A percentile compares a stretch with the other conserved stretches of the same genome.
These are phyloP conservation scores for Astur gentilis DNA, from an alignment of 2,113 vertebrate genomes.

Conservation along the genomic window DNA sequence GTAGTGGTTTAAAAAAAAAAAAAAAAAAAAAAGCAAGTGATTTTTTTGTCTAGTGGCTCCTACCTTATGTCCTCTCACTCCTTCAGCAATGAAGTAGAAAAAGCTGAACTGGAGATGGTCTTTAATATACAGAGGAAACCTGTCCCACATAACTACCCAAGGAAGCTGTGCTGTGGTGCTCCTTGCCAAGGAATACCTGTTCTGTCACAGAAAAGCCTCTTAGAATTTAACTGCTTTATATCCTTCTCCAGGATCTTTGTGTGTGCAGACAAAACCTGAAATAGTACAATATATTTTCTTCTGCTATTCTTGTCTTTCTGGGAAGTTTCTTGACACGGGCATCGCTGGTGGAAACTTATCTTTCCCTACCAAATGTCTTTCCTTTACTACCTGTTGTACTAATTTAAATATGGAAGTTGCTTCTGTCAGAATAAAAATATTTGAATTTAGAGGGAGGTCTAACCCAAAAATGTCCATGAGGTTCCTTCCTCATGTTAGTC, in stretches of 20 bases:
- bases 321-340: neutral
- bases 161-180: neutral
- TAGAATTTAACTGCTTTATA: neutral
- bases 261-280: neutral
- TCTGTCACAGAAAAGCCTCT: neutral
- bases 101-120: neutral
- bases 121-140: neutral
- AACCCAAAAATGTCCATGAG: accelerated
- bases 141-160: neutral
- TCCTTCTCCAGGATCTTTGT: neutral
- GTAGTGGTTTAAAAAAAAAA: neutral
- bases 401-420: neutral
- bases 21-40: neutral
- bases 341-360: neutral
- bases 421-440: neutral
- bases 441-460: neutral
- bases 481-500: neutral
- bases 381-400: neutral
- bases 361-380: neutral
- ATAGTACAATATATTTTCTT: neutral
- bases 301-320: neutral
- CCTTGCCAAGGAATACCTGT: neutral
- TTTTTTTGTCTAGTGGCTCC: neutral
- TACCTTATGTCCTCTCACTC: neutral
- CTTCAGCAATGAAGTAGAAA: neutral